These are phyloP conservation scores for Xiphorhynchus elegans DNA, from an alignment of 2,113 vertebrate genomes.

Conservation along the genomic window DNA sequence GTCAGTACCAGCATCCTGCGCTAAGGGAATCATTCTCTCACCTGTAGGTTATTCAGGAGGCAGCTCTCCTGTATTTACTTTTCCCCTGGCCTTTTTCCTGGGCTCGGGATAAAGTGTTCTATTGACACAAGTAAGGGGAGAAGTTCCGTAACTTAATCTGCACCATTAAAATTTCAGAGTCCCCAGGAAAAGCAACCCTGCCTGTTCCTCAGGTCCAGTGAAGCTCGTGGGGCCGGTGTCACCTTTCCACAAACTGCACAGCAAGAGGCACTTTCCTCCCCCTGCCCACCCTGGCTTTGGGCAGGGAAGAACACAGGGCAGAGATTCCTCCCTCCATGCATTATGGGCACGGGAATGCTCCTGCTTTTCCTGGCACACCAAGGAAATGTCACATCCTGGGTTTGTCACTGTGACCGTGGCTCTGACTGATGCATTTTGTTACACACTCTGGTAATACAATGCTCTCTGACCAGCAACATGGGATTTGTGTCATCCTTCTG, in stretches of 20 bases:
- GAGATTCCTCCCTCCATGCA: not conserved
- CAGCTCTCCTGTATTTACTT: not conserved
- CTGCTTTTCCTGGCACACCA: not conserved
- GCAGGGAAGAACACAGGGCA: not conserved
- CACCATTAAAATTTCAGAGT: slow-evolving; percentile 35
- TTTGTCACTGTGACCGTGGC: not conserved
- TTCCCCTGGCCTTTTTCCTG: not conserved
- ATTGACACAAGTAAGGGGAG: slow-evolving; percentile 6
- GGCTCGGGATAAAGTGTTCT: not conserved
- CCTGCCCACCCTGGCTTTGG: fast-evolving
- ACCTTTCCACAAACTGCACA: not conserved
- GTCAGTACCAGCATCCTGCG: fast-evolving
- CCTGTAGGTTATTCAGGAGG: not conserved
- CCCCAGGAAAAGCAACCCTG: not conserved
- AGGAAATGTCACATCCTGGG: not conserved
- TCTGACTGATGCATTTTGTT: not conserved
- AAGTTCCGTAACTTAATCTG: slow-evolving; percentile 55
- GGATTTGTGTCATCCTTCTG: not conserved
- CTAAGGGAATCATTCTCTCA: not conserved
- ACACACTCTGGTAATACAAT: not conserved
- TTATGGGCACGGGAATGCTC: not conserved
- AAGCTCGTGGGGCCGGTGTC: not conserved
- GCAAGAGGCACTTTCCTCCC: not conserved
- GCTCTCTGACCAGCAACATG: not conserved
- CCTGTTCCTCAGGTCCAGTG: slow-evolving; percentile 28